Evolutionary conservation across 2,113 vertebrate genomes (phyloP).

Genomic region (Prolemur simus): DNA sequence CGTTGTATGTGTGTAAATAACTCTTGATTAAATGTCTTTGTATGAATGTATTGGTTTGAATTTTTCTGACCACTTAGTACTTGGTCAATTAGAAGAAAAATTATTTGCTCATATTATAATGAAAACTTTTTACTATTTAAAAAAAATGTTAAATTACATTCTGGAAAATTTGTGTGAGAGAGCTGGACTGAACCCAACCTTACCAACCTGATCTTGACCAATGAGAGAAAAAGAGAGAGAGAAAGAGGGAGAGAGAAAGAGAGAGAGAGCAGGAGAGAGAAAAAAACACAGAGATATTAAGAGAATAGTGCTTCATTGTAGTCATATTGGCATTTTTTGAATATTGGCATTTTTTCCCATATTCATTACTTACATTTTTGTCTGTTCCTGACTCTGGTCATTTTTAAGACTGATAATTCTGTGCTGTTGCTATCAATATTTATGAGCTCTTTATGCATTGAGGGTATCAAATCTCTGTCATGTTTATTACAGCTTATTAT

Average conservation of each 20-base stretch:
- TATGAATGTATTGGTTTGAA: not conserved
- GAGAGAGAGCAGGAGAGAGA: no score
- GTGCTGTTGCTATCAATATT: not conserved
- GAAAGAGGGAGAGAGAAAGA: not conserved
- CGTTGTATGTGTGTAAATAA: not conserved
- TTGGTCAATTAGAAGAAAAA: not conserved
- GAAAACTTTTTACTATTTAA: not conserved
- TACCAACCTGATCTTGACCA: not conserved
- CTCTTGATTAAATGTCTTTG: not conserved
- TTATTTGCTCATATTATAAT: not conserved
- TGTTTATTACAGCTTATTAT: not conserved
- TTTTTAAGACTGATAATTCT: not conserved
- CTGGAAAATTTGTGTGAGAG: not conserved
- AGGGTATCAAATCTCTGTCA: not conserved
- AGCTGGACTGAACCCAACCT: not conserved
- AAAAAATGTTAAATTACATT: not conserved
- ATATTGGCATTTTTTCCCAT: not conserved
- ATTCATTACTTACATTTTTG: not conserved
- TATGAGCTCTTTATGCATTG: not conserved
- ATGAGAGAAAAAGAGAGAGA: not conserved
- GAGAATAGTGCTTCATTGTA: not conserved
- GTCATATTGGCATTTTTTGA: not conserved
- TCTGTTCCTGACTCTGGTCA: not conserved
- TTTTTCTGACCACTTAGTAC: not conserved
- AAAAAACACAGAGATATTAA: not conserved